Conservation (phyloP, 1,140 invertebrate genomes). For the Lordiphosa mommai region DNA sequence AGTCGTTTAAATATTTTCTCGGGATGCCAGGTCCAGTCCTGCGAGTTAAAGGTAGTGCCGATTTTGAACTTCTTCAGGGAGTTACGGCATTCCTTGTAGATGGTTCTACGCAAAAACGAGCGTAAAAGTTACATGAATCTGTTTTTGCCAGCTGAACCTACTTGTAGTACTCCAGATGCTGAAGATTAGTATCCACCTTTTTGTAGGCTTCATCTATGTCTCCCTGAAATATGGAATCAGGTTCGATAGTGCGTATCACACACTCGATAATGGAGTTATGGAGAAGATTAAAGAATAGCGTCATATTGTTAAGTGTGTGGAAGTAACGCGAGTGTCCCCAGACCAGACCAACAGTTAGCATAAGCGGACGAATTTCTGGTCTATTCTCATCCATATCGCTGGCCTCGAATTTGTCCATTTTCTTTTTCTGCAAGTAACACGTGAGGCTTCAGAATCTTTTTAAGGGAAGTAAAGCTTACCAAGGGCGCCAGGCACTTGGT, state of each 20-base stretch:
- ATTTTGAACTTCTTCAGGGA: conserved; percentile 80
- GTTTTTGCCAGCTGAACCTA: conserved; percentile 20
- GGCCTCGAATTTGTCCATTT: conserved; percentile 87
- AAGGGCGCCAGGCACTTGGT: conserved; percentile 84
- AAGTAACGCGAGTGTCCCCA: conserved; percentile 93
- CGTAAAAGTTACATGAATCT: neutral
- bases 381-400: conserved; percentile 84
- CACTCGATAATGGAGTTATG: conserved; percentile 86
- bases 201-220: conserved; percentile 83
- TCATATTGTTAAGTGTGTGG: conserved; percentile 86
- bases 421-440: conserved; percentile 47
- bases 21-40: conserved; percentile 85
- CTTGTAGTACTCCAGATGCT: conserved; percentile 79
- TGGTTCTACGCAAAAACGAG: conserved; percentile 57
- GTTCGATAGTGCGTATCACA: conserved; percentile 80
- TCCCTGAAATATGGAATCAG: conserved; percentile 84
- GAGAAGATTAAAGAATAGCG: conserved; percentile 86
- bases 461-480: conserved; percentile 45
- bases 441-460: too few relatives aligned
- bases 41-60: conserved; percentile 70
- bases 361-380: conserved; percentile 83
- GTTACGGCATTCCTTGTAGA: conserved; percentile 81
- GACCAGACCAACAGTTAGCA: conserved; percentile 88
- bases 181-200: conserved; percentile 78
- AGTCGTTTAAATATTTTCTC: conserved; percentile 84